Percentiles rank a stretch among this genome's conserved stretches.
Evolutionary conservation across 2,888 invertebrate genomes (phyloP).

Genomic region (Bimastos eiseni): DNA sequence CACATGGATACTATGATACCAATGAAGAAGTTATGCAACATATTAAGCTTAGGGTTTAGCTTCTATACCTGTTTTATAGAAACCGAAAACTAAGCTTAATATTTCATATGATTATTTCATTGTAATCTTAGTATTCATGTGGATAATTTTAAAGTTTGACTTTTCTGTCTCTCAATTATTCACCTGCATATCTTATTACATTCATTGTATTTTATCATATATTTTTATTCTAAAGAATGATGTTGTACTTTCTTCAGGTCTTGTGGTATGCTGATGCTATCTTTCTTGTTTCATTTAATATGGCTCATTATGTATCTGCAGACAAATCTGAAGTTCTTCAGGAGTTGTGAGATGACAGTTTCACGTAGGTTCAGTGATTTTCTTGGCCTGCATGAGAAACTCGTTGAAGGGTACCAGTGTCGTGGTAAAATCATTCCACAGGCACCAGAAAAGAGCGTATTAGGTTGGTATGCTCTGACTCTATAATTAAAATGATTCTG

Average conservation of each 20-base stretch:
- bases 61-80: too few species aligned
- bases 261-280: background rate
- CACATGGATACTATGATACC: too few species aligned
- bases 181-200: background rate
- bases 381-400: slow-evolving; percentile 90
- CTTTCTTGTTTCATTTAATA: background rate
- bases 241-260: too few species aligned
- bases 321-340: slow-evolving; percentile 60
- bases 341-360: slow-evolving; percentile 61
- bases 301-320: slow-evolving; percentile 24
- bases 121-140: background rate
- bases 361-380: slow-evolving; percentile 88
- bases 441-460: slow-evolving; percentile 94
- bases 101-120: background rate
- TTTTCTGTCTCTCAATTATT: background rate
- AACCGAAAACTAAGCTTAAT: too few species aligned
- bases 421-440: slow-evolving; percentile 92
- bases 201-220: background rate
- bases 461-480: slow-evolving; percentile 69
- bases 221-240: background rate
- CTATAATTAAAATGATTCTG: too few species aligned
- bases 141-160: background rate
- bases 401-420: slow-evolving; percentile 87
- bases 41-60: too few species aligned
- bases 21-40: too few species aligned